Percentiles rank a stretch among this genome's conserved stretches.
phyloP scores from a whole-genome alignment of 2,113 vertebrate species.

The Pygoscelis adeliae region DNA sequence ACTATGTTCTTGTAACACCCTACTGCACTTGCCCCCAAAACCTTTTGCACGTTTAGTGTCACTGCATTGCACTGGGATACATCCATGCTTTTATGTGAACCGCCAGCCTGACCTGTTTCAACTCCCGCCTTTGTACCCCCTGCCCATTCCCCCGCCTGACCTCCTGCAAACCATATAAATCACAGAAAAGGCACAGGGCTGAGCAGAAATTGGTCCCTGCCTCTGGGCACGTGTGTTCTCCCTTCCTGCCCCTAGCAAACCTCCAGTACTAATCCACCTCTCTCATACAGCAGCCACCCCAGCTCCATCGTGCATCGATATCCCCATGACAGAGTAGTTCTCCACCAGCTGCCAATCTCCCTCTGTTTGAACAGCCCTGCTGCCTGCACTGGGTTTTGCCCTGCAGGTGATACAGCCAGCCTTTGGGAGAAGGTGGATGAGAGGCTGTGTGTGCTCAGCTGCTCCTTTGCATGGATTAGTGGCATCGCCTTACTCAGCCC shows the following conservation, averaged over 20 bases:
- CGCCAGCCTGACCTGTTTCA: background rate
- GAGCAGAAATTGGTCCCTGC: background rate
- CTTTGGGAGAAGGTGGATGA: background rate
- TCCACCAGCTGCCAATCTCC: background rate
- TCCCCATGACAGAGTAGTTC: fast-evolving
- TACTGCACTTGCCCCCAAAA: background rate
- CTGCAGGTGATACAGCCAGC: too few species aligned
- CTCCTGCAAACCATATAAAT: background rate
- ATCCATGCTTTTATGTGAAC: fast-evolving
- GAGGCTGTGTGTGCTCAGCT: background rate
- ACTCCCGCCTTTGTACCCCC: background rate
- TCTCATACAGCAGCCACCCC: background rate
- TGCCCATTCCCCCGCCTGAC: background rate
- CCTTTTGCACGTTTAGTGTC: background rate
- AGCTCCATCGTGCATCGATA: fast-evolving
- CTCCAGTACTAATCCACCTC: too few species aligned
- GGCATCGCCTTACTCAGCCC: background rate
- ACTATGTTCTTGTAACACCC: too few species aligned
- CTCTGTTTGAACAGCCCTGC: background rate
- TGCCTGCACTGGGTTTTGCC: background rate
- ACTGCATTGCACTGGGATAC: too few species aligned
- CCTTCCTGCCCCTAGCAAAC: background rate
- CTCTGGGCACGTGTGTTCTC: background rate
- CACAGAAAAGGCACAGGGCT: background rate
- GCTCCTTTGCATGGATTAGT: background rate